Evolutionary conservation across 2,888 invertebrate genomes (phyloP).

Genomic region (Escarpia spicata): DNA sequence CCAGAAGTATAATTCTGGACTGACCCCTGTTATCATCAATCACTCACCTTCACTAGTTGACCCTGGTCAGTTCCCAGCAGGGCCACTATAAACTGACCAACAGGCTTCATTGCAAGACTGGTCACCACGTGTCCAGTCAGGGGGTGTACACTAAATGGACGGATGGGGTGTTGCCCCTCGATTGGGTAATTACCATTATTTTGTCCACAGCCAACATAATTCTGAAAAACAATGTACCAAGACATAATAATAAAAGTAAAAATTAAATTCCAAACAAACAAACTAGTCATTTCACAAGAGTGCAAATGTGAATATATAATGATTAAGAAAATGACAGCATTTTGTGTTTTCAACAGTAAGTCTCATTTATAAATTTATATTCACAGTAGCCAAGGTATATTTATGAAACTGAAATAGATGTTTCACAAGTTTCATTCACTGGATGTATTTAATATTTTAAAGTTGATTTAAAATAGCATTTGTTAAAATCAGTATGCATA

Average conservation of each 20-base stretch:
- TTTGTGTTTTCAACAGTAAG: not conserved
- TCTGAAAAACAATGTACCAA: not conserved
- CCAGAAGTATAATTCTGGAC: no score
- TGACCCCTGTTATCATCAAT: not conserved
- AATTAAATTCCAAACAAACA: no score
- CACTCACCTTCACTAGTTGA: not conserved
- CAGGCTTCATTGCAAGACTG: not conserved
- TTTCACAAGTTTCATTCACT: no score
- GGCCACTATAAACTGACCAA: slow-evolving; percentile 13
- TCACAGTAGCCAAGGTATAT: no score
- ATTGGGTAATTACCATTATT: not conserved
- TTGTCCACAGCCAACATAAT: not conserved
- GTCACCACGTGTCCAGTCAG: not conserved
- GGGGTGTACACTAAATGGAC: not conserved
- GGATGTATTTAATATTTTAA: no score
- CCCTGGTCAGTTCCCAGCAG: not conserved
- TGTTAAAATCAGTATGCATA: no score
- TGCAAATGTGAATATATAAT: not conserved
- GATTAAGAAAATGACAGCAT: not conserved
- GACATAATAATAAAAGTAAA: not conserved
- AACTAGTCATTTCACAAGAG: not conserved
- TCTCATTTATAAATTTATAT: not conserved
- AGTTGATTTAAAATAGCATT: no score
- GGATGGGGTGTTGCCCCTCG: not conserved
- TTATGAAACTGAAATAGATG: no score